phyloP scores from a whole-genome alignment of 2,113 vertebrate species.

The Leptocoma aspasia region DNA sequence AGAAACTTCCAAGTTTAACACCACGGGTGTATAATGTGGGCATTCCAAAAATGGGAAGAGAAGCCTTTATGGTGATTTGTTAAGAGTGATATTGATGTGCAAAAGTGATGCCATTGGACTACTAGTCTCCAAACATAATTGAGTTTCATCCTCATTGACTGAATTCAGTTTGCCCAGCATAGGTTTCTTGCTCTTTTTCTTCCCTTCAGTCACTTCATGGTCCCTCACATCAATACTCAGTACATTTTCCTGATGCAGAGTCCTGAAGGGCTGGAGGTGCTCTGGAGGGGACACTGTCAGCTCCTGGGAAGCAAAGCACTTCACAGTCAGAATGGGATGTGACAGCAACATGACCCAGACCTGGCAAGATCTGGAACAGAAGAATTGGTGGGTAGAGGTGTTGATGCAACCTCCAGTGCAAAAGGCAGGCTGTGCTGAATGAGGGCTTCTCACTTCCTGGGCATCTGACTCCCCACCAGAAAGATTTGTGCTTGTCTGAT shows the following conservation, averaged over 20 bases:
- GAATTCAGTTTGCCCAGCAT: not conserved
- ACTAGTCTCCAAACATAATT: not conserved
- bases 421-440: not conserved
- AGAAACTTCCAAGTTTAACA: slow-evolving; percentile 10
- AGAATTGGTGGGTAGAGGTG: not conserved
- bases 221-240: not conserved
- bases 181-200: not conserved
- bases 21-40: not conserved
- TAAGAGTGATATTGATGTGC: not conserved
- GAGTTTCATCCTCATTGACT: not conserved
- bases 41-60: not conserved
- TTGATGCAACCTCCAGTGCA: not conserved
- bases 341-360: accelerated
- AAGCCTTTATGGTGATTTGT: not conserved
- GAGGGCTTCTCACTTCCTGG: not conserved
- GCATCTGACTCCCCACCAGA: too few species aligned
- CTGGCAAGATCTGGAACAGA: not conserved
- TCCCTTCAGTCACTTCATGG: not conserved
- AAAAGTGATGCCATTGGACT: not conserved
- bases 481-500: not conserved
- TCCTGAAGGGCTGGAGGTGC: not conserved
- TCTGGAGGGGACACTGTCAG: not conserved
- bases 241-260: not conserved
- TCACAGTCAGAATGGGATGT: not conserved
- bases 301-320: not conserved